phyloP scores from a whole-genome alignment of 2,888 invertebrate species.

The Aspidiotus rigidus region DNA sequence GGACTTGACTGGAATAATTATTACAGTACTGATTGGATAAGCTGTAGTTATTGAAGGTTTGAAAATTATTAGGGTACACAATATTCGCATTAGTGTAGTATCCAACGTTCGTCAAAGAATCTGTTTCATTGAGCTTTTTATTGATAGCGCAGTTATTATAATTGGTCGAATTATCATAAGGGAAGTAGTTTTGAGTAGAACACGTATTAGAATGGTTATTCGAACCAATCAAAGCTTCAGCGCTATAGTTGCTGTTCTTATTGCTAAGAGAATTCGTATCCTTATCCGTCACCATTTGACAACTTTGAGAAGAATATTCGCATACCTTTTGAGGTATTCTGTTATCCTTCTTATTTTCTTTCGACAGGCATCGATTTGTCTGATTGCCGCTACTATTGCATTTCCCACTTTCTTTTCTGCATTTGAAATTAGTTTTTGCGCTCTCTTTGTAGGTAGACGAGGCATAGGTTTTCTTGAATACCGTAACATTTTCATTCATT shows the following conservation, averaged over 20 bases:
- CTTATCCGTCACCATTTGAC: slow-evolving; percentile 9
- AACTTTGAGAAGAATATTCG: slow-evolving; percentile 4
- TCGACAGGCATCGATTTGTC: slow-evolving; percentile 13
- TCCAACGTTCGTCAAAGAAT: slow-evolving; percentile 20
- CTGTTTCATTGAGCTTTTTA: slow-evolving; percentile 19
- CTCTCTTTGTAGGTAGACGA: background rate
- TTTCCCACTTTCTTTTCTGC: slow-evolving; percentile 14
- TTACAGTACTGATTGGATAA: slow-evolving; percentile 27
- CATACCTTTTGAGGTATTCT: background rate
- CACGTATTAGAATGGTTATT: slow-evolving; percentile 15
- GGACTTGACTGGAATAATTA: slow-evolving; percentile 29
- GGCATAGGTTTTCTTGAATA: slow-evolving; percentile 13
- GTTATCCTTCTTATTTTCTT: slow-evolving; percentile 27
- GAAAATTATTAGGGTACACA: slow-evolving; percentile 25
- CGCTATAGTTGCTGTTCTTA: slow-evolving; percentile 36
- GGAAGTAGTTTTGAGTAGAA: slow-evolving; percentile 17
- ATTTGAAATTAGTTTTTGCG: background rate
- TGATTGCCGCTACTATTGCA: slow-evolving; percentile 7
- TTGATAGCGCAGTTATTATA: slow-evolving; percentile 13
- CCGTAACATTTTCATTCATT: background rate
- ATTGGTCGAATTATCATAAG: slow-evolving; percentile 20
- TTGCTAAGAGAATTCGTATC: slow-evolving; percentile 16
- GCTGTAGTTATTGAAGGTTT: slow-evolving; percentile 26
- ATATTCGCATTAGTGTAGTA: slow-evolving; percentile 23
- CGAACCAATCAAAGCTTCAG: slow-evolving; percentile 37